Base-by-base conservation (phyloP, 2,888 invertebrate genomes). In the Yponomeuta cagnagella region DNA sequence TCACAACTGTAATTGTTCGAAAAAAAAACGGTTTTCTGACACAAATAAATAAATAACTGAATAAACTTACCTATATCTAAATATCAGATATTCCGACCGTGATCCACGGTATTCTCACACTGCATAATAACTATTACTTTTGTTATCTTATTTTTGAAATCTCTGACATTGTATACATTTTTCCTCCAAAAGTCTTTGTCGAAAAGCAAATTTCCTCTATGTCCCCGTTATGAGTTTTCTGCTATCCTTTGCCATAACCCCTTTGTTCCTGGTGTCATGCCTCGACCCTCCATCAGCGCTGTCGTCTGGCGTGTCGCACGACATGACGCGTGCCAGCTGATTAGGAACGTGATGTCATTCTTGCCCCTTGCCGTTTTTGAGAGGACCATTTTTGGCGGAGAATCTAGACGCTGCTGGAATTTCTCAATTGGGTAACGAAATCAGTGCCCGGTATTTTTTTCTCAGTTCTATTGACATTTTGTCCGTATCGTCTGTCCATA, bases 241-340 rank as follows among this genome's bases (percentile, higher is more conserved):
- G 2, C 2, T 52, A 52, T 52, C 52, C 52, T 52, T 52, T 52
- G 52, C 52, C 12, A 10, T 52, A 10, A 52, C 52, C 52, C 52
- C 52, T 52, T 52, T 52, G 6, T 52, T 52, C 52, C 52, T 52
- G 2, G 52, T 52, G 52, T 52, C 52, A 52, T 52, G 52, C 12
- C 10, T 52, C 52, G 12, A 12, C 52, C 52, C 52, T 52, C 52
- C 12, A 52, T 52, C 52, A 52, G 12, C 52, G 52, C 52, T 52
- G 52, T 52, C 52, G 52, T 52, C 52, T 52, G 30, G 64, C 64
- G 30, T 64, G 23, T 30, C 64, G 77, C 78, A 77, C 78, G 79
- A 79, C 77, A 78, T 76, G 75, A 77, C 75, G 77, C 77, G 75
- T 77, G 82, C 82, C 81, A 80, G 79, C 76, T 79, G 77, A 78